A percentile compares a stretch with the other conserved stretches of the same genome.
These are phyloP conservation scores for Periparus ater DNA, from an alignment of 2,797 vertebrate species.

Conservation along the genomic window DNA sequence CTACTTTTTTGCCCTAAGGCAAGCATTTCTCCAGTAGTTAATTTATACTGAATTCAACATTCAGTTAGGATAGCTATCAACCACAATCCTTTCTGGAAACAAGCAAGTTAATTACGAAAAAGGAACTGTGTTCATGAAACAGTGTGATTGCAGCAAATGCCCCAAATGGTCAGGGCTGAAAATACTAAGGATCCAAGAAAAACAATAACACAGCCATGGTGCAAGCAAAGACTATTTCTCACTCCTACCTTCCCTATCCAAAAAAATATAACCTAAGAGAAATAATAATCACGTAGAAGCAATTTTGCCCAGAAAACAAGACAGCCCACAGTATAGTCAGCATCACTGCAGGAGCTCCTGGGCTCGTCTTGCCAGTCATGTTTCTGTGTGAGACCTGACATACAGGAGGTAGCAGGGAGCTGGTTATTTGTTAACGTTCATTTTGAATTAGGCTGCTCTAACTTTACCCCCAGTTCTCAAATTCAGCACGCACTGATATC, in stretches of 20 bases:
- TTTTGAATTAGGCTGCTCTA: constrained; percentile 9
- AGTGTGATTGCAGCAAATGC: neutral
- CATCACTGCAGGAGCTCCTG: neutral
- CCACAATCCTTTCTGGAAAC: neutral
- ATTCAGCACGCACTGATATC: neutral
- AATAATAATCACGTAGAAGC: neutral
- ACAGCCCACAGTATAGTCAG: neutral
- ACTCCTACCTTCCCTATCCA: neutral
- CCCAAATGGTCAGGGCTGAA: neutral
- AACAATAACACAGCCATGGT: neutral
- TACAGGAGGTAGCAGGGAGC: neutral
- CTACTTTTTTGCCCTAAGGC: neutral
- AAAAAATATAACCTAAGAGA: neutral
- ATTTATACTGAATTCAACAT: neutral
- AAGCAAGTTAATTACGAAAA: neutral
- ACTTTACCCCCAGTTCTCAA: neutral
- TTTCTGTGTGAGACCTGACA: neutral
- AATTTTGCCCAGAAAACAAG: neutral
- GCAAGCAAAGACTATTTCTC: neutral
- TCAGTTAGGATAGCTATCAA: neutral
- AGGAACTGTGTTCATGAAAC: neutral
- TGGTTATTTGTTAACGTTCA: neutral
- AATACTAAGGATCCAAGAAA: neutral
- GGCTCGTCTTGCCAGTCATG: neutral
- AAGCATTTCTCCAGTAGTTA: neutral